Evolutionary conservation across 2,797 vertebrate species (phyloP).

Genomic region (Myioborus melanocephalus): DNA sequence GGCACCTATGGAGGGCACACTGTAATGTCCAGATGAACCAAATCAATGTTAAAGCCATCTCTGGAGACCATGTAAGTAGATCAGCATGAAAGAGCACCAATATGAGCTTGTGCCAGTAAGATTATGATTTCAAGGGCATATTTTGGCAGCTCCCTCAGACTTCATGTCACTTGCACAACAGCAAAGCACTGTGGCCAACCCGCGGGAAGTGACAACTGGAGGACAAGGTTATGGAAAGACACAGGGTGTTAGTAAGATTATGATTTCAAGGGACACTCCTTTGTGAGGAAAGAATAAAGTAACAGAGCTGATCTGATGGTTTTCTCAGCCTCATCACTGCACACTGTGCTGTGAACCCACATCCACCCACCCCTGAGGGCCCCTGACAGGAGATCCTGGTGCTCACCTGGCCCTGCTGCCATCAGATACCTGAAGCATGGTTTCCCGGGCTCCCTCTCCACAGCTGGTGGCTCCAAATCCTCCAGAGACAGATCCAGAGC

Average conservation of each 20-base stretch:
- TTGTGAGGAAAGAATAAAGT: not conserved
- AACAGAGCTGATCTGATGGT: accelerated
- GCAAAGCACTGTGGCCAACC: not conserved
- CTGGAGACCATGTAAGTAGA: not conserved
- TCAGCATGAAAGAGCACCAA: not conserved
- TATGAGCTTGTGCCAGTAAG: constrained; percentile 4
- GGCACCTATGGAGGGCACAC: not conserved
- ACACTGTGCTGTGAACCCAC: not conserved
- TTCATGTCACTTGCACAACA: not conserved
- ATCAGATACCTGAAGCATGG: accelerated
- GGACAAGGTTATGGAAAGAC: not conserved
- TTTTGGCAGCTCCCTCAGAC: not conserved
- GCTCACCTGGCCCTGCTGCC: not conserved
- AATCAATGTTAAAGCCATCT: not conserved
- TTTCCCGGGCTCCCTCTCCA: not conserved
- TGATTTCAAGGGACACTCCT: not conserved
- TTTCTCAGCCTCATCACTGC: not conserved
- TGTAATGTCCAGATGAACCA: not conserved
- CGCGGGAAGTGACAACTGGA: not conserved
- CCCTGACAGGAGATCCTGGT: not conserved
- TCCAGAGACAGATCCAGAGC: not conserved
- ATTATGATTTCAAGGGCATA: not conserved
- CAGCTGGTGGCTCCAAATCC: not conserved
- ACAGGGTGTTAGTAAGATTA: not conserved
- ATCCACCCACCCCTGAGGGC: not conserved